These are phyloP conservation scores for Schizopygopsis malacanthus DNA, from an alignment of 2,797 vertebrate species.

Conservation along the genomic window DNA sequence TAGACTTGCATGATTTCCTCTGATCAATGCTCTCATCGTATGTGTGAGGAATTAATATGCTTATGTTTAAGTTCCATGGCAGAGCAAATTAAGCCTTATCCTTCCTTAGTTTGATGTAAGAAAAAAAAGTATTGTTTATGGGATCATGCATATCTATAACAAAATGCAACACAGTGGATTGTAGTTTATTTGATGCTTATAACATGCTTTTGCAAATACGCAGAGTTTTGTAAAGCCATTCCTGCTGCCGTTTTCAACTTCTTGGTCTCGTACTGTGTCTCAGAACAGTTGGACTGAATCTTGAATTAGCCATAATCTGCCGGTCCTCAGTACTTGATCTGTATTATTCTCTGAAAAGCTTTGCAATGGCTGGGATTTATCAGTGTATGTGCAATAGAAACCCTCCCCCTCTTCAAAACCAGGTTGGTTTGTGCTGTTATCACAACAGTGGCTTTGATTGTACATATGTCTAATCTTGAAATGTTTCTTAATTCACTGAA, in stretches of 20 bases:
- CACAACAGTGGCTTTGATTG: conserved; percentile 19
- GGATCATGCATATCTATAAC: conserved; percentile 28
- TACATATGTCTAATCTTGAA: background rate
- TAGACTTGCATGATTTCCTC: conserved; percentile 36
- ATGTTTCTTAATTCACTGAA: conserved; percentile 25
- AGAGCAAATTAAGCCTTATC: background rate
- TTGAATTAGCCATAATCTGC: conserved; percentile 1
- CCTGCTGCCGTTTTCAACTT: conserved; percentile 17
- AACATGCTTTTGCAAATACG: conserved; percentile 27
- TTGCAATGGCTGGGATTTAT: conserved; percentile 45
- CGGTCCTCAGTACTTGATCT: conserved; percentile 21
- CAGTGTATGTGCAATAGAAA: conserved; percentile 19
- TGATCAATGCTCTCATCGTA: background rate
- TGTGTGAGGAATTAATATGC: conserved; percentile 11
- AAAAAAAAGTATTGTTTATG: background rate
- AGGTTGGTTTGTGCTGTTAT: conserved; percentile 36
- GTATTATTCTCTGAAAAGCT: conserved; percentile 22
- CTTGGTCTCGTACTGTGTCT: background rate
- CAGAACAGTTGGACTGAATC: conserved; percentile 21
- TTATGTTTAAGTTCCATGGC: background rate
- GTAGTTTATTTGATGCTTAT: conserved; percentile 6
- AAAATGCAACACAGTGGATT: conserved; percentile 12
- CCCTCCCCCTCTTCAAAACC: conserved; percentile 28
- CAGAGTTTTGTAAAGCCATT: conserved; percentile 27
- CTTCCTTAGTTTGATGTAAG: background rate